Conservation (phyloP, 2,888 invertebrate species). For the Perdita meconis region DNA sequence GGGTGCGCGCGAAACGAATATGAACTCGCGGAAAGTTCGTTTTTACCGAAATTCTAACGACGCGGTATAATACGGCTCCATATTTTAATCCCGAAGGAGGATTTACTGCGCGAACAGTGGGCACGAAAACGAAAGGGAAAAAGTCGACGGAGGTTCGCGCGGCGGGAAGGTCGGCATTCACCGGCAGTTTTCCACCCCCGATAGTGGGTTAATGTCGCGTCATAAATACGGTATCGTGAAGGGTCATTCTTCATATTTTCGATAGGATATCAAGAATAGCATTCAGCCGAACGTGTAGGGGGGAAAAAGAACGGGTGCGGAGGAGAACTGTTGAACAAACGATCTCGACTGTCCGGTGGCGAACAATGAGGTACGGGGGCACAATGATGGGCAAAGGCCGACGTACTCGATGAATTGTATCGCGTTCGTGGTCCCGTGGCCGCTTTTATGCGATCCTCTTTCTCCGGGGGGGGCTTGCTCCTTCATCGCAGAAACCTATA, state of each 20-base stretch:
- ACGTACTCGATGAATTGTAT: slow-evolving; percentile 65
- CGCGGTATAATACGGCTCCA: neutral
- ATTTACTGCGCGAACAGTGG: neutral
- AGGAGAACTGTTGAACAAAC: slow-evolving; percentile 52
- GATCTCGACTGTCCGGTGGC: slow-evolving; percentile 48
- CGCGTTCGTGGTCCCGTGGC: slow-evolving; percentile 54
- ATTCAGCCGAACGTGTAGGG: slow-evolving; percentile 38
- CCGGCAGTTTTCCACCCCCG: neutral
- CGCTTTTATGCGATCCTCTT: slow-evolving; percentile 57
- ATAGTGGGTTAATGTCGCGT: slow-evolving; percentile 34
- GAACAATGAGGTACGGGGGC: slow-evolving; percentile 57
- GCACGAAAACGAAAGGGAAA: neutral
- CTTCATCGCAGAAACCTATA: slow-evolving; percentile 41
- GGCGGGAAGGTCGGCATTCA: neutral
- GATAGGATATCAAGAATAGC: slow-evolving; percentile 44
- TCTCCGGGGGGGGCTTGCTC: slow-evolving; percentile 19
- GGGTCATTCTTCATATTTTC: slow-evolving; percentile 53
- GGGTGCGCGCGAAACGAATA: neutral
- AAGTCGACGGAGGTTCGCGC: neutral
- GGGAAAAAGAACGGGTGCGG: slow-evolving; percentile 10
- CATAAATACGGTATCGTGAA: slow-evolving; percentile 37
- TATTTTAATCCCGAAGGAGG: neutral
- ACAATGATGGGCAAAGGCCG: slow-evolving; percentile 59
- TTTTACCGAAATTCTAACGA: neutral
- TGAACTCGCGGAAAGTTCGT: neutral